Evolutionary conservation across 1,140 invertebrate genomes (phyloP).

Genomic region (Heliconius himera): DNA sequence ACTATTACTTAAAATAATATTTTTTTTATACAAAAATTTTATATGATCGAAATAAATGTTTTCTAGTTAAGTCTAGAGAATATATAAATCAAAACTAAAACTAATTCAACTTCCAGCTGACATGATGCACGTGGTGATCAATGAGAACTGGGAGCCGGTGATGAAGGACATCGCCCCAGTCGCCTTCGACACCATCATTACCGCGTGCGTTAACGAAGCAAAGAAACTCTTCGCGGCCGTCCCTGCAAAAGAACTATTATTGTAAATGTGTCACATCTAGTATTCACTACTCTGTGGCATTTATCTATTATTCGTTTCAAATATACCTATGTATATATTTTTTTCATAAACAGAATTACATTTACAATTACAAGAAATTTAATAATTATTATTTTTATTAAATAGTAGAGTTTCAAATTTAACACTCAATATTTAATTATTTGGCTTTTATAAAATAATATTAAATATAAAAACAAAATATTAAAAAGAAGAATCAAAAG

Average conservation of each 20-base stretch:
- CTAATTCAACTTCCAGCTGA: conserved; percentile 52
- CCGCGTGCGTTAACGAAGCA: conserved; percentile 67
- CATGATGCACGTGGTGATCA: conserved; percentile 70
- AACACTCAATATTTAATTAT: no score
- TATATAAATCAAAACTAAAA: neutral
- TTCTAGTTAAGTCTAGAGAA: neutral
- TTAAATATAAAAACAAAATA: no score
- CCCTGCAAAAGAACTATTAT: conserved; percentile 60
- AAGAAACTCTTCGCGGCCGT: conserved; percentile 74
- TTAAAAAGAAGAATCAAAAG: no score
- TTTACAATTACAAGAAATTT: no score
- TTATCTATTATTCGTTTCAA: neutral
- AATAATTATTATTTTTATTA: no score
- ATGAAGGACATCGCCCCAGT: conserved; percentile 75
- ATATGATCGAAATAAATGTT: no score
- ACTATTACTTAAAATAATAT: no score
- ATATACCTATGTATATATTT: neutral
- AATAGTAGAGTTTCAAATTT: no score
- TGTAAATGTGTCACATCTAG: conserved; percentile 15
- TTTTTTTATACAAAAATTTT: no score
- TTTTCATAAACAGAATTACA: no score
- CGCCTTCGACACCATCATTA: conserved; percentile 74
- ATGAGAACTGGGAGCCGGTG: conserved; percentile 78
- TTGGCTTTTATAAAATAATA: no score
- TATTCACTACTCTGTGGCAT: neutral